A percentile compares a stretch with the other conserved stretches of the same genome.
Conservation (phyloP, 2,113 vertebrate species). For the Xenopus borealis region DNA sequence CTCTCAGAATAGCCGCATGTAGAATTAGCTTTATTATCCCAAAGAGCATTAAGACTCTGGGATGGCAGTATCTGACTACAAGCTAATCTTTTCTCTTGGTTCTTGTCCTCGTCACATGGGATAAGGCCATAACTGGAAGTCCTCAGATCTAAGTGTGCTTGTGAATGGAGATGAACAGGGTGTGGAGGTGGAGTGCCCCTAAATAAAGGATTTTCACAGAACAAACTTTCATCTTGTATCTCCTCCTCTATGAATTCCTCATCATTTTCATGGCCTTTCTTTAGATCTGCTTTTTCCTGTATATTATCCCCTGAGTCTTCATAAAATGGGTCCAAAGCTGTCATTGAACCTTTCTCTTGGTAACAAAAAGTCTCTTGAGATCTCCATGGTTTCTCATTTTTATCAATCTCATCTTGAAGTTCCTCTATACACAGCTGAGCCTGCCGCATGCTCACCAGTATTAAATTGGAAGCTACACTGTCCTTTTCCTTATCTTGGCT, state of each 20-base stretch:
- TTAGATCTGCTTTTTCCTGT: not conserved
- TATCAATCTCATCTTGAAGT: slow-evolving; percentile 33
- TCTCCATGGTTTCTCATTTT: not conserved
- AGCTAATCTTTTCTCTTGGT: too few species aligned
- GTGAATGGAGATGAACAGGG: not conserved
- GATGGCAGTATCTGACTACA: not conserved
- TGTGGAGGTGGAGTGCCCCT: not conserved
- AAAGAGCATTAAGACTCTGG: not conserved
- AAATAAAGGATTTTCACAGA: slow-evolving; percentile 37
- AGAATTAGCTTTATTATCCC: slow-evolving; percentile 5
- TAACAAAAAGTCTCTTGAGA: not conserved
- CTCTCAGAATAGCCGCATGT: not conserved
- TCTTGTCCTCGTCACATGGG: not conserved
- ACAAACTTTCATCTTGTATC: slow-evolving; percentile 31
- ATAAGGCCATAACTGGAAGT: not conserved
- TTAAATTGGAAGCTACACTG: slow-evolving; percentile 8
- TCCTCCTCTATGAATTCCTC: slow-evolving; percentile 11
- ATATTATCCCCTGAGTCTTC: not conserved
- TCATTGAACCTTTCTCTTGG: too few species aligned
- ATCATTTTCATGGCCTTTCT: slow-evolving; percentile 17
- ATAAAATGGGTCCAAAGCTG: not conserved
- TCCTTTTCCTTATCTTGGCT: not conserved
- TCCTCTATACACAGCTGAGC: slow-evolving; percentile 31
- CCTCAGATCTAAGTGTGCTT: not conserved
- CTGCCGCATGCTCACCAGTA: slow-evolving; percentile 23